Conservation (phyloP, 2,888 invertebrate genomes). For the Vannuccia rotundouncinata region DNA sequence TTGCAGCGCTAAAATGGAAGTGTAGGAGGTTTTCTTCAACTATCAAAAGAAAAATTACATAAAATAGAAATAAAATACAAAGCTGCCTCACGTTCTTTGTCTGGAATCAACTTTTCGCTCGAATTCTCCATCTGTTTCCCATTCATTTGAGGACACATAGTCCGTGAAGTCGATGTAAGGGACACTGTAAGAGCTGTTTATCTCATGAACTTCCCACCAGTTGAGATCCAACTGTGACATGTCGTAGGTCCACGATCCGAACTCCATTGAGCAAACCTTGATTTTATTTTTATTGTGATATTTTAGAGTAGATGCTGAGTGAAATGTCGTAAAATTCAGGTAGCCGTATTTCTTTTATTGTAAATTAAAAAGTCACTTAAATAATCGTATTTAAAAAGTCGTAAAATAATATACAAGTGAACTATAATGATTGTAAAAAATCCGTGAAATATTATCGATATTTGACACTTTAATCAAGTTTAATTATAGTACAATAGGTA, state of each 20-base stretch:
- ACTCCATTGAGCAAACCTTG: constrained; percentile 41
- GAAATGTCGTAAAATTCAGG: background rate
- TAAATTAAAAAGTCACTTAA: too few species aligned
- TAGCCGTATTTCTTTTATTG: too few species aligned
- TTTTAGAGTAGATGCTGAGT: background rate
- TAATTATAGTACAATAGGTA: too few species aligned
- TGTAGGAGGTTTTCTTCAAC: too few species aligned
- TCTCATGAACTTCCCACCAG: constrained; percentile 32
- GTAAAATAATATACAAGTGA: too few species aligned
- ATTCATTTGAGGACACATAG: constrained; percentile 37
- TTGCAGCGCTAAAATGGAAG: too few species aligned
- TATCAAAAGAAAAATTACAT: too few species aligned
- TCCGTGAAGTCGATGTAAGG: constrained; percentile 37
- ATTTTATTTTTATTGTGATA: background rate
- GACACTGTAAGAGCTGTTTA: constrained; percentile 10
- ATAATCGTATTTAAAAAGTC: too few species aligned
- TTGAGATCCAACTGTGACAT: constrained; percentile 35
- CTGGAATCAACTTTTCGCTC: constrained; percentile 1
- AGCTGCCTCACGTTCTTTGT: constrained; percentile 10
- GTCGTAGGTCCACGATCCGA: constrained; percentile 43
- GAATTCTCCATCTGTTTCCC: constrained; percentile 34
- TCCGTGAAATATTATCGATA: too few species aligned
- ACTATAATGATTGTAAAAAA: too few species aligned
- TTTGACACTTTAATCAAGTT: too few species aligned
- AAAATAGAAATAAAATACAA: too few species aligned